Conservation (phyloP, 2,888 invertebrate species). For the Erebia palarica region DNA sequence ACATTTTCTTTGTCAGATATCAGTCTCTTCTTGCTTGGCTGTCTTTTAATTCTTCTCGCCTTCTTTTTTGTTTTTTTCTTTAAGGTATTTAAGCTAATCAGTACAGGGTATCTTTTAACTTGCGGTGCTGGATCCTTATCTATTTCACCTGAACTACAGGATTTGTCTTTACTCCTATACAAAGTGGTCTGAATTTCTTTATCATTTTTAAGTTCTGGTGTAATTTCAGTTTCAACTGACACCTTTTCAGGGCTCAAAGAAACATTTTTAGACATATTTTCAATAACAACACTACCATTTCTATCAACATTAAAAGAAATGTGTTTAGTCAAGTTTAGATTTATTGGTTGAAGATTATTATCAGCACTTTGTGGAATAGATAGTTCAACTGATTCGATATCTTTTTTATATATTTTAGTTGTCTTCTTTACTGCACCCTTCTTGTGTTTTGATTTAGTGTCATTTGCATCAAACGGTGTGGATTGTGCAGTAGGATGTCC, state of each 20-base stretch:
- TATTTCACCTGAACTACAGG: conserved; percentile 40
- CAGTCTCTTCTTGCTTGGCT: conserved; percentile 48
- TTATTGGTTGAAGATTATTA: conserved; percentile 59
- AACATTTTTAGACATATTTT: conserved; percentile 57
- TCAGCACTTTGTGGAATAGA: conserved; percentile 60
- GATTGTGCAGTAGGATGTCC: conserved; percentile 81
- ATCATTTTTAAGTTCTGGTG: conserved; percentile 52
- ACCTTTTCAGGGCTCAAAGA: conserved; percentile 59
- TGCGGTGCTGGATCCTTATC: conserved; percentile 13
- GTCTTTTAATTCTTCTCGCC: conserved; percentile 51
- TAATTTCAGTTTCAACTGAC: conserved; percentile 46
- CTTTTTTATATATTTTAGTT: conserved; percentile 68
- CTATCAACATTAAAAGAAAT: conserved; percentile 76
- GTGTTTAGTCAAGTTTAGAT: conserved; percentile 74
- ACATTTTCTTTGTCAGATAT: conserved; percentile 49
- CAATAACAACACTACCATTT: conserved; percentile 62
- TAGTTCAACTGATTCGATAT: conserved; percentile 67
- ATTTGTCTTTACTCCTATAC: conserved; percentile 47
- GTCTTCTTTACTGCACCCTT: conserved; percentile 60
- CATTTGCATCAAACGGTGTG: conserved; percentile 70
- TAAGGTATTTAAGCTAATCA: conserved; percentile 67
- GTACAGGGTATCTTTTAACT: conserved; percentile 57
- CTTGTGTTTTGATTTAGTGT: conserved; percentile 56
- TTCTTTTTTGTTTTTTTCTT: conserved; percentile 59
- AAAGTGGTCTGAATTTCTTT: conserved; percentile 72